Evolutionary conservation across 2,888 invertebrate genomes (phyloP).

Genomic region (Drosophila diplacantha): DNA sequence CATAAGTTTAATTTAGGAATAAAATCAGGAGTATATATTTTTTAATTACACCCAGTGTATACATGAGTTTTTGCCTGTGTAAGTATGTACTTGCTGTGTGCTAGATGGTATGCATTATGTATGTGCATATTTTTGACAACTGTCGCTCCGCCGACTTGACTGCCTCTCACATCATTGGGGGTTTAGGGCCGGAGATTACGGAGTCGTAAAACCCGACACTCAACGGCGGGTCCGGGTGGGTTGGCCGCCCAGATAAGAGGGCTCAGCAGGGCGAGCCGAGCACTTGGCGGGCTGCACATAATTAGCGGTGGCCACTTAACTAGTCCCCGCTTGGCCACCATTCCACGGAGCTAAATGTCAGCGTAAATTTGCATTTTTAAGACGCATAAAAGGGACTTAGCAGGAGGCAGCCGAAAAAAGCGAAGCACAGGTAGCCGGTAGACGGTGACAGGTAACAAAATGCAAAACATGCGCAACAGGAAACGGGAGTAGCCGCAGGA

Average conservation of each 20-base stretch:
- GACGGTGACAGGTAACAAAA: conserved; percentile 36
- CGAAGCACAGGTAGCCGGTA: background rate
- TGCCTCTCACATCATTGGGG: conserved; percentile 45
- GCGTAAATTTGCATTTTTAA: conserved; percentile 66
- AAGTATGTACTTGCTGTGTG: conserved; percentile 21
- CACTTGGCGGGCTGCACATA: conserved; percentile 65
- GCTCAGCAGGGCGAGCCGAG: conserved; percentile 5
- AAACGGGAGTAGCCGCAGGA: conserved; percentile 46
- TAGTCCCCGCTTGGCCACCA: conserved; percentile 26
- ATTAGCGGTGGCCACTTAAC: conserved; percentile 58
- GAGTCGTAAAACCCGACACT: conserved; percentile 52
- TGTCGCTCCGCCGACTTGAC: conserved; percentile 32
- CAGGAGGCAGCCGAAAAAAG: conserved; percentile 24
- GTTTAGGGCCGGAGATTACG: conserved; percentile 55
- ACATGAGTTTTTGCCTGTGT: conserved; percentile 1
- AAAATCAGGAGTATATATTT: background rate
- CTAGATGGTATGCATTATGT: conserved; percentile 22
- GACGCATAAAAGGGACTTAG: conserved; percentile 51
- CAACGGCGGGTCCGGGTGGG: conserved; percentile 28
- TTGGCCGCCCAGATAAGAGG: conserved; percentile 34
- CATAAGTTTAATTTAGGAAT: background rate
- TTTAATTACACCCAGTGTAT: background rate
- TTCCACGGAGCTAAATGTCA: conserved; percentile 32
- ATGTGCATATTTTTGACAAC: conserved; percentile 42
- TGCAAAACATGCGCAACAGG: conserved; percentile 57